Conservation (phyloP, 2,797 vertebrate genomes). For the Sylvilagus floridanus region DNA sequence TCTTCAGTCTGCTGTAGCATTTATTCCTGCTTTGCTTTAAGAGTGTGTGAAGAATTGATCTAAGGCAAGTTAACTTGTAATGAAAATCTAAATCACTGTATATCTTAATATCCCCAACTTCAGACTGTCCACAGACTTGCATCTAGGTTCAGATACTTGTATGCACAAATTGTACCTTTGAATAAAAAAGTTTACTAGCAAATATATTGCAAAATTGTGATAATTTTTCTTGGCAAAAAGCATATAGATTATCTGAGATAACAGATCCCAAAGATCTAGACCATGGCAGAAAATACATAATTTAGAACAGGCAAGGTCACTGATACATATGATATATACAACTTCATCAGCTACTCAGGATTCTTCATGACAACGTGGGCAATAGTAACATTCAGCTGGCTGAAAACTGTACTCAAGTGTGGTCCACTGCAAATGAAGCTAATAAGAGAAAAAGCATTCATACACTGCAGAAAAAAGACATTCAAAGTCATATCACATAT, state of each 20-base stretch:
- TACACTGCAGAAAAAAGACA: background rate
- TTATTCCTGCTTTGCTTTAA: background rate
- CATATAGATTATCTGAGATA: background rate
- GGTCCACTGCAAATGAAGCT: background rate
- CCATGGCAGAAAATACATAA: background rate
- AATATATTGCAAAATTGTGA: background rate
- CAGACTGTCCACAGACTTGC: background rate
- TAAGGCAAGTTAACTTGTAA: background rate
- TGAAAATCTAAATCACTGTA: background rate
- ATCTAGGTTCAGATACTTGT: background rate
- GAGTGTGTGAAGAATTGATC: background rate
- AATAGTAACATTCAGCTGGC: background rate
- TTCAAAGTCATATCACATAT: background rate
- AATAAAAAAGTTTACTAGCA: background rate
- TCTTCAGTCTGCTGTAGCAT: background rate
- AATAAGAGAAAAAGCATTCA: background rate
- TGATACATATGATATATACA: background rate
- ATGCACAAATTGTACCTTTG: background rate
- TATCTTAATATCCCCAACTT: background rate
- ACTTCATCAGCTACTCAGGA: background rate
- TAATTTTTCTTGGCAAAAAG: background rate
- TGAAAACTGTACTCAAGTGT: background rate
- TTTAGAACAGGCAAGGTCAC: background rate
- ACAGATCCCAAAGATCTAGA: background rate
- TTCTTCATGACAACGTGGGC: background rate